These are phyloP conservation scores for Siphamia tubifer DNA, from an alignment of 2,113 vertebrate genomes.

Conservation along the genomic window DNA sequence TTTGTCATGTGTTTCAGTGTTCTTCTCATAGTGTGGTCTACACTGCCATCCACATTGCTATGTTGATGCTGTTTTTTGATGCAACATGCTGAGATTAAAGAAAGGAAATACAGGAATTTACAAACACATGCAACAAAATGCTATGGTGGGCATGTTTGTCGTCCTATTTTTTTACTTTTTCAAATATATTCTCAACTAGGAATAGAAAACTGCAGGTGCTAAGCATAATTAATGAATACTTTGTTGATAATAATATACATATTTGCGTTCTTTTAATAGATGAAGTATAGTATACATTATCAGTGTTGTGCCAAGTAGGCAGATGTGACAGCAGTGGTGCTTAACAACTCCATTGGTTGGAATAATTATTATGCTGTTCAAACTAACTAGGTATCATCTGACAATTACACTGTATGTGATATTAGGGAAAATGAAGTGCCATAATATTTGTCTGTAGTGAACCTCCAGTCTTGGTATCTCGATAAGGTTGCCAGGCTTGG, in stretches of 20 bases:
- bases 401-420: too few relatives aligned
- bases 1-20: background rate
- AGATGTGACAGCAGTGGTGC: too few relatives aligned
- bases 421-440: too few relatives aligned
- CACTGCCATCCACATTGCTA: background rate
- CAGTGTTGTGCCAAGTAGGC: too few relatives aligned
- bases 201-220: background rate
- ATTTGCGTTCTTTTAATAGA: too few relatives aligned
- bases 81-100: background rate
- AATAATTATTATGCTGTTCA: too few relatives aligned
- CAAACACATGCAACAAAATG: background rate
- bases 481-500: background rate
- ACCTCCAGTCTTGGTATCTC: too few relatives aligned
- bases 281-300: too few relatives aligned
- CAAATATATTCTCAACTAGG: background rate
- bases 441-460: too few relatives aligned
- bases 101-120: too few relatives aligned
- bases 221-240: background rate
- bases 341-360: too few relatives aligned
- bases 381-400: too few relatives aligned
- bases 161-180: background rate
- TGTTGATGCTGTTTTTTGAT: constrained; percentile 1
- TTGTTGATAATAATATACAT: background rate
- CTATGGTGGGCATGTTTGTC: background rate
- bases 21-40: background rate